These are phyloP conservation scores for Etheostoma perlongum DNA, from an alignment of 2,797 vertebrate genomes.

Conservation along the genomic window DNA sequence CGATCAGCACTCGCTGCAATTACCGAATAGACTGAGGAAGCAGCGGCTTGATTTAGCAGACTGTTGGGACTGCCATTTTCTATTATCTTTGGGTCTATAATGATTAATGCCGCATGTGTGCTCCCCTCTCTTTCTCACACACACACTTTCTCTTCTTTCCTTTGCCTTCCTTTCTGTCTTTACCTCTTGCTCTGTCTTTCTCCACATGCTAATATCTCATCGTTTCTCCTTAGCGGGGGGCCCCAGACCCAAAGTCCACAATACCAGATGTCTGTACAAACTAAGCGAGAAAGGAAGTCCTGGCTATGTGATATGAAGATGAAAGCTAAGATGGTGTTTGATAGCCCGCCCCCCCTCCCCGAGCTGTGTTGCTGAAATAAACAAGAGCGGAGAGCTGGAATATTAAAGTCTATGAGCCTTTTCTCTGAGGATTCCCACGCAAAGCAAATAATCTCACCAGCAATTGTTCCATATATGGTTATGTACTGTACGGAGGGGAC, in stretches of 20 bases:
- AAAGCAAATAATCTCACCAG: slow-evolving; percentile 67
- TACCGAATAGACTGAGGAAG: slow-evolving; percentile 75
- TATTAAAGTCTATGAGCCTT: slow-evolving; percentile 25
- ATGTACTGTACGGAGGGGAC: slow-evolving; percentile 50
- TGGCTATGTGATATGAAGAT: slow-evolving; percentile 65
- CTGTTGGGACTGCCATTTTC: slow-evolving; percentile 76
- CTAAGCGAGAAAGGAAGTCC: slow-evolving; percentile 63
- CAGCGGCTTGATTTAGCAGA: slow-evolving; percentile 79
- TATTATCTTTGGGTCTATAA: slow-evolving; percentile 77
- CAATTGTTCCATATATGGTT: slow-evolving; percentile 64
- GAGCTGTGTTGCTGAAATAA: slow-evolving; percentile 60
- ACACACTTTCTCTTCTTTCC: slow-evolving; percentile 66
- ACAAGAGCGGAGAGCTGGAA: slow-evolving; percentile 57
- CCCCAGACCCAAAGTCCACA: slow-evolving; percentile 67
- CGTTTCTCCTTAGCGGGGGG: slow-evolving; percentile 54
- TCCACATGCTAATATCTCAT: slow-evolving; percentile 75
- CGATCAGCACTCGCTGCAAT: slow-evolving; percentile 79
- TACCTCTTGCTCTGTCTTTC: slow-evolving; percentile 54
- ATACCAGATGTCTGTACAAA: slow-evolving; percentile 78
- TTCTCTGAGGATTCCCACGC: slow-evolving; percentile 68
- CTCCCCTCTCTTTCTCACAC: slow-evolving; percentile 49
- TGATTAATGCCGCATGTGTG: slow-evolving; percentile 77
- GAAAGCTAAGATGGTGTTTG: slow-evolving; percentile 71
- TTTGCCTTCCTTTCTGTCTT: slow-evolving; percentile 62
- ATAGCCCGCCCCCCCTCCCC: slow-evolving; percentile 37